Evolutionary conservation across 2,113 vertebrate species (phyloP), one percentile per base, ranked within the genome.

Genomic region (Astur gentilis): DNA sequence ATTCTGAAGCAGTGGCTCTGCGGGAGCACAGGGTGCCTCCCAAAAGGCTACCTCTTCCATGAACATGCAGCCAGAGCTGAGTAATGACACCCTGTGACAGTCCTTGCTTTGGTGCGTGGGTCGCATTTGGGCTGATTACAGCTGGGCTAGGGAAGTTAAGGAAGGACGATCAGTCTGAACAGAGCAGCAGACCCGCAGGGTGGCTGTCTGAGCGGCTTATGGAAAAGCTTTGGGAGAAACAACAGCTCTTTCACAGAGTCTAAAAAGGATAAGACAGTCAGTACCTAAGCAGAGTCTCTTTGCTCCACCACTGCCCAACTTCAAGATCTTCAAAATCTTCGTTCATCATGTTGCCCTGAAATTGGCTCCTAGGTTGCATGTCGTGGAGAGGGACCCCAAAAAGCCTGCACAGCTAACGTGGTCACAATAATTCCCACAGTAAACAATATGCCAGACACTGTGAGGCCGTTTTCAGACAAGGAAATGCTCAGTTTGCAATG

Each of bases 401-500:
- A 85, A 77, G 40, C 36, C 62, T 52, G 66, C 58, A 40, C 0
- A 15, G 72, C 23, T 66, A 66, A 66, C 0, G 0, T 21, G 16
- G 58, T 32, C 83, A 45, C 36, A 83, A 0, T 75, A 26, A 58
- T 77, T 95, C 94, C 91, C 93, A 70, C 55, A 65, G 83, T 76
- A 95, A 90, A 86, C 80, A 83, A 45, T 40, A 81, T 86, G 12
- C 64, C 86, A 89, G 71, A 89, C 83, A 45, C 54, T 72, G 52
- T 55, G 57, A 62, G 57, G 60, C 92, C 3, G 1, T 64, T 86
- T 77, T 80, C 93, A 97, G 89, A 89, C 89, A 42, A 45, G 93
- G 86, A 95, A 96, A 95, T 89, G 72, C 91, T 96, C 89, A 54
- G 64, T 92, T 66, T 89, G 67, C 93, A 91, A 13, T 62, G 71